Percentiles rank a stretch among this genome's conserved stretches.
Evolutionary conservation across 2,888 invertebrate genomes (phyloP).

Genomic region (Hofmannophila pseudospretella): DNA sequence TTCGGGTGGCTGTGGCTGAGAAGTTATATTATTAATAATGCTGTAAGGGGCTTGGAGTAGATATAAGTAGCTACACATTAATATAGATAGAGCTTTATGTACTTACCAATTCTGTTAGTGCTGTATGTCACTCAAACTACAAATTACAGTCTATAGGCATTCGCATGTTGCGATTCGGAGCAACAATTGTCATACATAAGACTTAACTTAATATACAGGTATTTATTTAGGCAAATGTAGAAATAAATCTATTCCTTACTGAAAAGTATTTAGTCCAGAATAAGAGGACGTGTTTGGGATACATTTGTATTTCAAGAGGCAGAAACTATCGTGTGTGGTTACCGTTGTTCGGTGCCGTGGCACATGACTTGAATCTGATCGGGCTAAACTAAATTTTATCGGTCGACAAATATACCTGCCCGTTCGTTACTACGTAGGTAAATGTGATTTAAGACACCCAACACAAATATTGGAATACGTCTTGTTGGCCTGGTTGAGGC

Average conservation of each 20-base stretch:
- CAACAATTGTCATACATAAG: too few species aligned
- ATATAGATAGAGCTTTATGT: too few species aligned
- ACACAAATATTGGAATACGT: constrained; percentile 68
- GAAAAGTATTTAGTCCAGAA: constrained; percentile 6
- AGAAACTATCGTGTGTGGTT: constrained; percentile 11
- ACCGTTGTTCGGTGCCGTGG: constrained; percentile 9
- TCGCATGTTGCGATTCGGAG: too few species aligned
- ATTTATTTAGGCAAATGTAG: neutral
- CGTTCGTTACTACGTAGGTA: constrained; percentile 58
- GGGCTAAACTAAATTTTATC: constrained; percentile 64
- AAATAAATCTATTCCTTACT: neutral
- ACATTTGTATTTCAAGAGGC: constrained; percentile 12
- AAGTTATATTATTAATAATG: constrained; percentile 71
- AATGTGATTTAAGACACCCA: constrained; percentile 71
- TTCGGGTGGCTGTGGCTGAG: constrained; percentile 58
- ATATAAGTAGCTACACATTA: too few species aligned
- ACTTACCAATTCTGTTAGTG: too few species aligned
- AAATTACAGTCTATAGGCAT: too few species aligned
- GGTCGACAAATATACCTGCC: constrained; percentile 61
- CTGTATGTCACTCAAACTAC: too few species aligned
- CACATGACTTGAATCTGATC: constrained; percentile 65
- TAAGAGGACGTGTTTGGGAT: constrained; percentile 7
- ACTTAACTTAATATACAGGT: too few species aligned
- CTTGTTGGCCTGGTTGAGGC: constrained; percentile 42
- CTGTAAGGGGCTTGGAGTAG: constrained; percentile 26